Evolutionary conservation across 2,797 vertebrate genomes (phyloP), one percentile per base, ranked within the genome.

Genomic region (Crax fasciolata): DNA sequence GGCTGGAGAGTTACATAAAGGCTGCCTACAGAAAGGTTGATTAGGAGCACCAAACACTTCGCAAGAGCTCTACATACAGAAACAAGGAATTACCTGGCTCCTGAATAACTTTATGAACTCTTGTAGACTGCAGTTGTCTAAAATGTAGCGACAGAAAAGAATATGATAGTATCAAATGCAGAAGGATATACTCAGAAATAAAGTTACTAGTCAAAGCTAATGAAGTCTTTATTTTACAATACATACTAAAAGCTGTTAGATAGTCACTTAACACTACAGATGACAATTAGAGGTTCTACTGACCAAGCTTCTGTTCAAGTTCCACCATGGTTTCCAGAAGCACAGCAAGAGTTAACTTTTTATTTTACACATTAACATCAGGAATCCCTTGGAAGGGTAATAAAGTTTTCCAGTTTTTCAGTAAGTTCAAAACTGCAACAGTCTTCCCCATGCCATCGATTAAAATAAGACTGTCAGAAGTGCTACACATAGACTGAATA

Each of bases 401-500:
- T 5, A 41, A 41, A 19, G 23, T 58, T 35, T 51, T 8, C 23
- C 5, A 41, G 27, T 21, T 41, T 41, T 41, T 30, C 17, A 41
- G 41, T 19, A 41, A 19, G 25, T 28, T 62, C 38, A 41, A 41
- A 62, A 62, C 10, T 41, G 27, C 59, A 41, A 27, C 5, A 20
- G 7, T n/a, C 14, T 5, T 46, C 21, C 13, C 20, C 44, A 30
- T 8, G 43, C 32, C 8, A 17, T 3, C 23, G 30, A 46, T 11
- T 25, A 65, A 16, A 44, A 65, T 44, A n/a, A 43, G 15, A 32
- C 43, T 44, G 20, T 5, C 43, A n/a, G 14, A 48, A 32, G 4
- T 32, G 14, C n/a, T 12, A 17, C 23, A 32, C n/a, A 15, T 14
- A 35, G 32, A 15, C 10, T 1, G 0, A 38, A 15, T 14, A 7